A percentile compares a stretch with the other conserved stretches of the same genome.
These are phyloP conservation scores for Mystacides longicornis DNA, from an alignment of 2,888 invertebrate genomes.

Conservation along the genomic window DNA sequence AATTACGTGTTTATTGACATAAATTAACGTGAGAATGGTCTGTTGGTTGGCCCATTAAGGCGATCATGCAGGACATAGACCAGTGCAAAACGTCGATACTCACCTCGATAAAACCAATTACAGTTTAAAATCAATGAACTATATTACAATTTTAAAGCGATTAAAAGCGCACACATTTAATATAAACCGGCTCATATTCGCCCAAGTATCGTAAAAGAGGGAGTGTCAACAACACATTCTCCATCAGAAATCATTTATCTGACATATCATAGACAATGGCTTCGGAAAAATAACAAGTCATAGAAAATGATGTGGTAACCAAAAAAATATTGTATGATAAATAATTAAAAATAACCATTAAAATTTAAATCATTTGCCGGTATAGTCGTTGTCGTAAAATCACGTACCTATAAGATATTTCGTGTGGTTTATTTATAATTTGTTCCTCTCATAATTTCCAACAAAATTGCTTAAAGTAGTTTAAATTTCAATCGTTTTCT, in stretches of 20 bases:
- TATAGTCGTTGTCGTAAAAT: too few species aligned
- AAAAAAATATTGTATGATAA: too few species aligned
- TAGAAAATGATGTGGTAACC: too few species aligned
- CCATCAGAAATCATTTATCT: background rate
- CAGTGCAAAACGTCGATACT: background rate
- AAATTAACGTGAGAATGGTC: background rate
- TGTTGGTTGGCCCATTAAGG: constrained; percentile 7
- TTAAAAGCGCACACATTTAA: background rate
- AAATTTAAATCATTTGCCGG: too few species aligned
- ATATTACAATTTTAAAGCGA: background rate
- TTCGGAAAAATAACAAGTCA: too few species aligned
- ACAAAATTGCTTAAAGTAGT: too few species aligned
- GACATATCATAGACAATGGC: constrained; percentile 4
- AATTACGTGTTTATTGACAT: background rate
- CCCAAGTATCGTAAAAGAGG: constrained; percentile 7
- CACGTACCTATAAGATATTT: too few species aligned
- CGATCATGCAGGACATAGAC: constrained; percentile 1
- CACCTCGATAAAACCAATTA: background rate
- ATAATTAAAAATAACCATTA: too few species aligned
- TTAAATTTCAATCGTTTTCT: too few species aligned
- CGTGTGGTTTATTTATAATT: too few species aligned
- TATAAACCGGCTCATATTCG: background rate
- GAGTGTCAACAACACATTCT: constrained; percentile 16
- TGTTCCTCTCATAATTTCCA: too few species aligned
- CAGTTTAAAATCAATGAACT: background rate